Conservation (phyloP, 2,888 invertebrate species). For the Catocala sponsa region DNA sequence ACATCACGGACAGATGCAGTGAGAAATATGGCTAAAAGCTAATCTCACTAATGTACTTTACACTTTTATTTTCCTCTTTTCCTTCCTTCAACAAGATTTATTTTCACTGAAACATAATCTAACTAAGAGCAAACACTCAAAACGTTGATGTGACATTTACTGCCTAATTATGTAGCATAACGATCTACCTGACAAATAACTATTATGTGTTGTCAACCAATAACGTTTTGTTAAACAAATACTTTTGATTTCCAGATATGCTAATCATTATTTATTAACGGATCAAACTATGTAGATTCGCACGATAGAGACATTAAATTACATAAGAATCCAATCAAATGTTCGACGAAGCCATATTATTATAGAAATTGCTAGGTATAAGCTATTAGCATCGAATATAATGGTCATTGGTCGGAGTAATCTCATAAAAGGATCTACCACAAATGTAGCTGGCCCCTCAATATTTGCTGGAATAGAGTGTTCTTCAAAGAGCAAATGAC, state of each 20-base stretch:
- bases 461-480: conserved; percentile 75
- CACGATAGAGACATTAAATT: conserved; percentile 65
- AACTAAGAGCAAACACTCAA: conserved; percentile 25
- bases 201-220: conserved; percentile 37
- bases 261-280: conserved; percentile 56
- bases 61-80: conserved; percentile 15
- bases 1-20: conserved; percentile 42
- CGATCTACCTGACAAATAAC: conserved; percentile 49
- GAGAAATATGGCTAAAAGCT: conserved; percentile 18
- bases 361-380: conserved; percentile 68
- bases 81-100: conserved; percentile 10
- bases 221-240: conserved; percentile 60
- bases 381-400: conserved; percentile 68
- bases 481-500: conserved; percentile 76
- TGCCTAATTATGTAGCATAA: conserved; percentile 53
- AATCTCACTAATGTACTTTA: conserved; percentile 25
- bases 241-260: conserved; percentile 52
- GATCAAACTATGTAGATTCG: conserved; percentile 51
- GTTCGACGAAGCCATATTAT: conserved; percentile 49
- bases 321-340: conserved; percentile 51
- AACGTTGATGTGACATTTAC: conserved; percentile 52
- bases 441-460: conserved; percentile 57
- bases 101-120: conserved; percentile 10
- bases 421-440: conserved; percentile 68
- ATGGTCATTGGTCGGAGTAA: conserved; percentile 67